A percentile compares a stretch with the other conserved stretches of the same genome.
Evolutionary conservation across 2,797 vertebrate genomes (phyloP).

Genomic region (Myiotriccus ornatus): DNA sequence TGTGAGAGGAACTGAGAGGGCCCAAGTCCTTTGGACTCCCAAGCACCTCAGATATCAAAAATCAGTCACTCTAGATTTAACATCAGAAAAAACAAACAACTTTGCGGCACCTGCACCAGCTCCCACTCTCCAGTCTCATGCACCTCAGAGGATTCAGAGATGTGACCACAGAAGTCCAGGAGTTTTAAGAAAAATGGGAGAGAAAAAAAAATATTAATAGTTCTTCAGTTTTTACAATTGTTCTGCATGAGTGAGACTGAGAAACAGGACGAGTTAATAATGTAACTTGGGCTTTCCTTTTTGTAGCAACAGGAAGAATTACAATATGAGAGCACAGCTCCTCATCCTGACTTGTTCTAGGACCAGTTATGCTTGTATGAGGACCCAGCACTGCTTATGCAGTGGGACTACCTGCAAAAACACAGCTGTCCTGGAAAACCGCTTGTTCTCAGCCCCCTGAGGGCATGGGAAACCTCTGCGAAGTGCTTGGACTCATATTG

Average conservation of each 20-base stretch:
- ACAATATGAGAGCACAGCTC: fast-evolving
- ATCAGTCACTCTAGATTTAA: neutral
- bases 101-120: neutral
- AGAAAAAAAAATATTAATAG: fast-evolving
- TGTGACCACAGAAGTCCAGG: neutral
- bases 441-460: neutral
- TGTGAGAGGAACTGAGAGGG: neutral
- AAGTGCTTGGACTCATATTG: neutral
- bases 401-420: neutral
- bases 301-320: neutral
- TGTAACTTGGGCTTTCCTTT: neutral
- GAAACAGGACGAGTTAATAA: neutral
- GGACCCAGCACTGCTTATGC: neutral
- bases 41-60: neutral
- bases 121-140: neutral
- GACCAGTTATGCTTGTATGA: neutral
- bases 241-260: neutral
- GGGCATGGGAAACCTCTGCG: neutral
- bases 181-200: neutral
- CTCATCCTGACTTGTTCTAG: neutral
- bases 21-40: neutral
- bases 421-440: neutral
- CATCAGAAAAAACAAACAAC: neutral
- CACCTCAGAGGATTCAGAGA: neutral
- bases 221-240: neutral